Base-by-base conservation (phyloP, 2,888 invertebrate species). In the Kryphioiulus occultus region DNA sequence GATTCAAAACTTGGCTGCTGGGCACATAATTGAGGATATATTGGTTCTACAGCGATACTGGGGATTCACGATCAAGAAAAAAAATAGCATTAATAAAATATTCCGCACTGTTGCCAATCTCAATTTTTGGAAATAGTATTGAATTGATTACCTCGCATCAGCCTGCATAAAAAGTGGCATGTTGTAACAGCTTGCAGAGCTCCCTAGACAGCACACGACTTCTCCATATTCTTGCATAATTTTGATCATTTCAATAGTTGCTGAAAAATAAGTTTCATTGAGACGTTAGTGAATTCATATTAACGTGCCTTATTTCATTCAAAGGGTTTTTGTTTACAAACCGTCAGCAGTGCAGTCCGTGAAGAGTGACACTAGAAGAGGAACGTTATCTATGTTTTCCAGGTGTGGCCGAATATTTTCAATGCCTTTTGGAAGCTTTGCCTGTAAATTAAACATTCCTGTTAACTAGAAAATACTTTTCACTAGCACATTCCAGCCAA, bases 141-240 rank as follows among this genome's bases (percentile, higher is more conserved):
- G 22, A 47, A 53, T 22, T 85, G 19, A 42, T 84, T 78, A 95
- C 96, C 95, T 96, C 7, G 96, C 96, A 92, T 99, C 98, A 0
- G 98, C 98, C 92, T 98, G 98, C 93, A 98, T 95, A 91, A 99
- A 99, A 91, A 98, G 95, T 87, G 95, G 95, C 92, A 96, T 96
- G 92, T 99, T 99, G 90, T 96, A 95, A 89, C 96, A 95, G 91
- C 96, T 97, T 0, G 97, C 96, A 19, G 96, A 95, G 7, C 98
- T 98, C 10, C 99, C 99, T 91, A 99, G 93, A 35, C 98, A 97
- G 90, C 98, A 96, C 0, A 98, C 98, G 35, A 99, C 96, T 93
- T 99, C 98, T 0, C 97, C 97, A 92, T 98, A 97, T 91, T 98
- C 97, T 92, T 97, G 96, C 98, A 99, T 98, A 88, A 99, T 99